These are phyloP conservation scores for Campylomormyrus tamandua DNA, from an alignment of 2,113 vertebrate species.

Conservation along the genomic window DNA sequence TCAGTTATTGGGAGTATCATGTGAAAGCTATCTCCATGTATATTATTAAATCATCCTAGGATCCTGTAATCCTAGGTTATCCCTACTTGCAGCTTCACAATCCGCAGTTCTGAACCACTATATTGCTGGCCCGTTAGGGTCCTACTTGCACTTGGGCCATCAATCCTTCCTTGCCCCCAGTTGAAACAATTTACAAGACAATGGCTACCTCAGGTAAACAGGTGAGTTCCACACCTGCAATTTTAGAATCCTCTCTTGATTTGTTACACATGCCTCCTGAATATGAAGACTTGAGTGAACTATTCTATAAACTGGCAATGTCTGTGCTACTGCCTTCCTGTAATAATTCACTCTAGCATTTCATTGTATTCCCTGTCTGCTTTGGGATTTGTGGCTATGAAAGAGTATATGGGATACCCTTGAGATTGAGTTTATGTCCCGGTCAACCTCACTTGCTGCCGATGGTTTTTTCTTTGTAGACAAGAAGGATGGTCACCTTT, in stretches of 20 bases:
- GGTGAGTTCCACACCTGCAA: neutral
- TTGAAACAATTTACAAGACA: neutral
- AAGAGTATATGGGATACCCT: neutral
- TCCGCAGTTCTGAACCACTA: neutral
- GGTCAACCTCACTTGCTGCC: neutral
- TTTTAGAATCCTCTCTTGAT: neutral
- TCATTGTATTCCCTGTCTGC: neutral
- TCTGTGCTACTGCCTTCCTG: neutral
- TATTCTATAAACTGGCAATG: neutral
- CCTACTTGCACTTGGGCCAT: neutral
- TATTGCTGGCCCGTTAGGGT: neutral
- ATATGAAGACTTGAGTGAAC: no score
- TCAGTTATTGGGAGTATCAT: neutral
- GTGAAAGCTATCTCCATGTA: neutral
- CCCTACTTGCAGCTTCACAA: neutral
- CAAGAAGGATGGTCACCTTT: neutral
- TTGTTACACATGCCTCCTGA: neutral
- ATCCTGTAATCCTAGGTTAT: neutral
- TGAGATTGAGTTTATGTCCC: neutral
- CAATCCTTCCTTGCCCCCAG: neutral
- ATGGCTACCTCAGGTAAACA: neutral
- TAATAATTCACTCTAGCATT: neutral
- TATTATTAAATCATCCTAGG: neutral
- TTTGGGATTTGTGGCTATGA: neutral
- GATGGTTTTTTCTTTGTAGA: neutral